Conservation (phyloP, 1,140 invertebrate genomes). For the Cydia fagiglandana region DNA sequence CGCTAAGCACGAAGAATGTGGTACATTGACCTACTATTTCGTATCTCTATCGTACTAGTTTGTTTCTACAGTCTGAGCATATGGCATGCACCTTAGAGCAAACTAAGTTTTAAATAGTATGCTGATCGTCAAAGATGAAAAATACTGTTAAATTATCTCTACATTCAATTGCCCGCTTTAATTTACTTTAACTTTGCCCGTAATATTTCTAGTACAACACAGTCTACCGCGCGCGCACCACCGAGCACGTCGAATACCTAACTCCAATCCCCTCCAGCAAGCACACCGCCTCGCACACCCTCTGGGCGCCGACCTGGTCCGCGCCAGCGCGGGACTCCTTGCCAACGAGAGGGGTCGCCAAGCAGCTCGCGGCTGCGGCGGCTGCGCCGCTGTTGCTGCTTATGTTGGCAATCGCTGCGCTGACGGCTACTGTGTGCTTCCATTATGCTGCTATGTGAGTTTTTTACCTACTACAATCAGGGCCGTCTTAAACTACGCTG, state of each 20-base stretch:
- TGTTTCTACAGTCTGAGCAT: too few relatives aligned
- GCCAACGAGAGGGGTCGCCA: slow-evolving; percentile 85
- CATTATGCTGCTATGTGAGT: slow-evolving; percentile 86
- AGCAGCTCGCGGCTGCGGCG: slow-evolving; percentile 86
- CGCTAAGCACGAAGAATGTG: too few relatives aligned
- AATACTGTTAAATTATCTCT: too few relatives aligned
- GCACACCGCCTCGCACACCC: slow-evolving; percentile 32
- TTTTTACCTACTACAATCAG: too few relatives aligned
- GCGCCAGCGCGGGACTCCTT: slow-evolving; percentile 80
- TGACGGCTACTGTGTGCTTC: slow-evolving; percentile 88
- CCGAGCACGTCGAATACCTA: slow-evolving; percentile 62
- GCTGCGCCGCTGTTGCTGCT: slow-evolving; percentile 85
- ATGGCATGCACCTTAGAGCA: too few relatives aligned
- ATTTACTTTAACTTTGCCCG: too few relatives aligned
- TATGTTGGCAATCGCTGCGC: slow-evolving; percentile 82
- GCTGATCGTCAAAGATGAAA: too few relatives aligned
- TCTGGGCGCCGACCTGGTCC: slow-evolving; percentile 71
- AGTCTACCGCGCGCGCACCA: slow-evolving; percentile 59
- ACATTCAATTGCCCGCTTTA: slow-evolving; percentile 15
- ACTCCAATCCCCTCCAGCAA: slow-evolving; percentile 53
- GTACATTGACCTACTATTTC: too few relatives aligned
- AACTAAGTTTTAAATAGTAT: too few relatives aligned
- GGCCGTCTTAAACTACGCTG: too few relatives aligned
- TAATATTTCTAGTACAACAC: slow-evolving; percentile 61
- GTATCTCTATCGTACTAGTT: too few relatives aligned